Percentiles rank a stretch among this genome's conserved stretches.
Evolutionary conservation across 2,888 invertebrate genomes (phyloP).

Genomic region (Pheosia gnoma): DNA sequence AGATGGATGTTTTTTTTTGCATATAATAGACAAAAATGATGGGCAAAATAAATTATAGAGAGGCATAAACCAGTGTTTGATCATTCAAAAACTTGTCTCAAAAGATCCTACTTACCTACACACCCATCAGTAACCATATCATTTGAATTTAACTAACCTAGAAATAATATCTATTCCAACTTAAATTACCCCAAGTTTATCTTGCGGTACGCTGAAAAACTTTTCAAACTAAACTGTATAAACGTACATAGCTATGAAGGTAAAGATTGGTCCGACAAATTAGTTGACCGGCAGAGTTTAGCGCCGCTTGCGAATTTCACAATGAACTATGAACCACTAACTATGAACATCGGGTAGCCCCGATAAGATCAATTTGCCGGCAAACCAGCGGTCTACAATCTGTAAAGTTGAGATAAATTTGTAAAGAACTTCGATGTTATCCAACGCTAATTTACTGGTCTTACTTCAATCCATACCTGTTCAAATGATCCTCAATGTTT

Average conservation of each 20-base stretch:
- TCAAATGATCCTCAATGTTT: constrained; percentile 21
- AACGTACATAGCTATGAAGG: constrained; percentile 39
- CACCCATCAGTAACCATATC: neutral
- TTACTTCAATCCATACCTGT: constrained; percentile 12
- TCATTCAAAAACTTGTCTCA: no score
- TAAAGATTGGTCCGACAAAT: constrained; percentile 66
- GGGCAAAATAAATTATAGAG: no score
- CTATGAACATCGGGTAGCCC: constrained; percentile 60
- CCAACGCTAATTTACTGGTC: constrained; percentile 53
- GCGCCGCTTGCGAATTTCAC: constrained; percentile 54
- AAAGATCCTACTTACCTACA: no score
- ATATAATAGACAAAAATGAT: no score
- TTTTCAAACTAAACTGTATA: constrained; percentile 35
- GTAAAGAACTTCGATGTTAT: constrained; percentile 53
- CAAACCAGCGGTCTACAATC: constrained; percentile 49
- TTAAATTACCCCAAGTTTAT: constrained; percentile 29
- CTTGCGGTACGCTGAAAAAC: constrained; percentile 28
- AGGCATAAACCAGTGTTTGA: no score
- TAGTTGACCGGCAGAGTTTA: constrained; percentile 62
- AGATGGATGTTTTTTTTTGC: no score
- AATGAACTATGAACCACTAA: constrained; percentile 63
- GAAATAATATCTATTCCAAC: neutral
- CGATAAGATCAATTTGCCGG: constrained; percentile 66
- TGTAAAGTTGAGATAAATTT: constrained; percentile 47
- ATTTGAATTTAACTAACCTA: neutral